Conservation (phyloP, 2,113 vertebrate species). For the Sialia sialis region DNA sequence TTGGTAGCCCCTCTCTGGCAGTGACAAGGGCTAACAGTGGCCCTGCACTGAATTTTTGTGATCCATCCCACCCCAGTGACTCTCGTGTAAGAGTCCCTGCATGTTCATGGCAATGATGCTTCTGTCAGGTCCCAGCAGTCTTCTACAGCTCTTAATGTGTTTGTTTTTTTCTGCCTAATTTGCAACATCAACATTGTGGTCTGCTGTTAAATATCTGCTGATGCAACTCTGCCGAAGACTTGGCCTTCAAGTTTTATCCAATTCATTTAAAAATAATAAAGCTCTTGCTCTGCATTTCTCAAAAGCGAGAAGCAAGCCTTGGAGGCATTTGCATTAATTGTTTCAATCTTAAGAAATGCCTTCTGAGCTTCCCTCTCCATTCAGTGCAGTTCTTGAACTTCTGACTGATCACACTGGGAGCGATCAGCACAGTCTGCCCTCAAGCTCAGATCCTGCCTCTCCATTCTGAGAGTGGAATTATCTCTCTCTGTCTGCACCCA, state of each 20-base stretch:
- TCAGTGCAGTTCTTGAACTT: background rate
- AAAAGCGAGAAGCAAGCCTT: background rate
- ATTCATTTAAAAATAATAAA: background rate
- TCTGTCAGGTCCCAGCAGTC: background rate
- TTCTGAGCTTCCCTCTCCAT: background rate
- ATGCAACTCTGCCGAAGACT: background rate
- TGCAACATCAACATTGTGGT: background rate
- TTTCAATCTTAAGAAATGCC: background rate
- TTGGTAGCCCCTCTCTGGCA: background rate
- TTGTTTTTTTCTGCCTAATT: background rate
- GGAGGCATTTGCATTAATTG: background rate
- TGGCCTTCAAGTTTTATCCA: background rate
- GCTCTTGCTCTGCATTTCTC: background rate
- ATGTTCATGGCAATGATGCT: accelerated
- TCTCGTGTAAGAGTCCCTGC: background rate
- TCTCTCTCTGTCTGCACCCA: background rate
- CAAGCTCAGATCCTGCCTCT: background rate
- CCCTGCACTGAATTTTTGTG: background rate
- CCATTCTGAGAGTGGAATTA: background rate
- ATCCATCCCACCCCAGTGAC: background rate
- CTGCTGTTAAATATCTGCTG: background rate
- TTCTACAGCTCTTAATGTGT: background rate
- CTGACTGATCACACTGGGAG: background rate
- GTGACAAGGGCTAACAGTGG: background rate
- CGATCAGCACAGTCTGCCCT: background rate